These are phyloP conservation scores for Drosophila planitibia DNA, from an alignment of 2,888 invertebrate genomes.

Conservation along the genomic window DNA sequence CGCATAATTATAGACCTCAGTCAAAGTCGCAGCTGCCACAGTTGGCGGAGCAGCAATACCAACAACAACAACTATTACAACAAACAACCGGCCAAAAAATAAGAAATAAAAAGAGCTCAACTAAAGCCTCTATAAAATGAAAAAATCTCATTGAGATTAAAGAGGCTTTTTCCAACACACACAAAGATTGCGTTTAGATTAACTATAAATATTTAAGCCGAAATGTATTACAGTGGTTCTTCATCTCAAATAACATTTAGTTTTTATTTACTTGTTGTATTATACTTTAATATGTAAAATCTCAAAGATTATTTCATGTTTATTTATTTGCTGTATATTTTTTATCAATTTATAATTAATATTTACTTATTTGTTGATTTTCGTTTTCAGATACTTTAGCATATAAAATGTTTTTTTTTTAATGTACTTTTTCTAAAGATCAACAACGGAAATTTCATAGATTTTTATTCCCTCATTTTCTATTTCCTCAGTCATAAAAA, in stretches of 20 bases:
- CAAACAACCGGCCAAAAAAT: conserved; percentile 20
- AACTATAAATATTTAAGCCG: conserved; percentile 3
- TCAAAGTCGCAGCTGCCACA: conserved; percentile 20
- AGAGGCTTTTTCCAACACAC: conserved; percentile 13
- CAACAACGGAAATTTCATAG: not conserved
- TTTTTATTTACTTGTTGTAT: not conserved
- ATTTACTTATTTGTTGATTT: not conserved
- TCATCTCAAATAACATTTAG: not conserved
- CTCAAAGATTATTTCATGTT: not conserved
- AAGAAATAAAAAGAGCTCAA: conserved; percentile 35
- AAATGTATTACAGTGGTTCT: conserved; percentile 6
- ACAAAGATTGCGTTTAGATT: conserved; percentile 18
- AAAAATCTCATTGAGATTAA: conserved; percentile 24
- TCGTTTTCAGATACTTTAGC: not conserved
- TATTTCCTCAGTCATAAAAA: not conserved
- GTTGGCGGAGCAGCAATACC: conserved; percentile 21
- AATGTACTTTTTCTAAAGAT: not conserved
- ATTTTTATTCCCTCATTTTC: not conserved
- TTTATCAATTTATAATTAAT: not conserved
- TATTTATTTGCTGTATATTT: not conserved
- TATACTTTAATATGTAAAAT: not conserved
- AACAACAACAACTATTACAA: conserved; percentile 17
- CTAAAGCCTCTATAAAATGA: conserved; percentile 22
- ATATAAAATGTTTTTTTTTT: not conserved
- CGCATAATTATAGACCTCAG: conserved; percentile 51